Conservation (phyloP, 2,113 vertebrate species). For the Corydoras sp. region DNA sequence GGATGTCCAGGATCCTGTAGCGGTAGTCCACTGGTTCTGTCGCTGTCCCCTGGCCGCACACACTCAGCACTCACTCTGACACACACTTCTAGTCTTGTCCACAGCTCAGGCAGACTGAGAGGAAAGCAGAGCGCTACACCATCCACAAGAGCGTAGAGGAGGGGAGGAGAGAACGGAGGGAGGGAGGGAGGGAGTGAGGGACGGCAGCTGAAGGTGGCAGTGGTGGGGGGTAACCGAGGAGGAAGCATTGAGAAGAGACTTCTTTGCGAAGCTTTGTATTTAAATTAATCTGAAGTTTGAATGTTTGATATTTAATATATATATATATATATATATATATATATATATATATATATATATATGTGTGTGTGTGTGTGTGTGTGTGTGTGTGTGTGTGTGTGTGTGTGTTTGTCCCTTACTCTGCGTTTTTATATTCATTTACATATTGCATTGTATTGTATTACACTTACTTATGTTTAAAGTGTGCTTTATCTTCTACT, state of each 20-base stretch:
- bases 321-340: no score
- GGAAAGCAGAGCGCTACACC: conserved; percentile 47
- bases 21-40: conserved; percentile 30
- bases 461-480: no score
- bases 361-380: no score
- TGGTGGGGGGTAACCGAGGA: conserved; percentile 33
- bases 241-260: conserved; percentile 46
- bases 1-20: conserved; percentile 44
- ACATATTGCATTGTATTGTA: no score
- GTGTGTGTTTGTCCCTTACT: no score
- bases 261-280: conserved; percentile 31
- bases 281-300: not conserved
- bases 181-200: conserved; percentile 44
- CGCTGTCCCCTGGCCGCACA: conserved; percentile 41
- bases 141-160: conserved; percentile 50
- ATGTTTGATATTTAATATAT: no score
- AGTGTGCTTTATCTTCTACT: no score
- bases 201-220: conserved; percentile 38
- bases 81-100: conserved; percentile 65
- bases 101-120: conserved; percentile 57
- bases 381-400: no score
- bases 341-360: not conserved
- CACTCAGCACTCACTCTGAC: conserved; percentile 60
- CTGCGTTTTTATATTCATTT: no score
- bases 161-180: conserved; percentile 47